Evolutionary conservation across 2,113 vertebrate species (phyloP), one percentile per base, ranked within the genome.

Genomic region (Eulemur macaco): DNA sequence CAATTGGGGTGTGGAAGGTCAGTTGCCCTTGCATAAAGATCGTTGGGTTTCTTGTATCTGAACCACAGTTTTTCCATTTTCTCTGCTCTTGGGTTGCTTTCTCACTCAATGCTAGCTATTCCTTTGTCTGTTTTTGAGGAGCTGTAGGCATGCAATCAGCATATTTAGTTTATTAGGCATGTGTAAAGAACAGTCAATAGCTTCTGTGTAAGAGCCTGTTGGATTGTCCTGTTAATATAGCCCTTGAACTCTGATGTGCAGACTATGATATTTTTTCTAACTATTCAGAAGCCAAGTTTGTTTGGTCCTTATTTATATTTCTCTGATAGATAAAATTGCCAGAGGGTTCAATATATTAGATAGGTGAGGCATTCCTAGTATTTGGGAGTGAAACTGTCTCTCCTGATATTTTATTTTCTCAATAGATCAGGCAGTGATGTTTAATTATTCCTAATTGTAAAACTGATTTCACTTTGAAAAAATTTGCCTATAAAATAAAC

Each of bases 401-500:
- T 77, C 14, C 21, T 4, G 73, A 31, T 54, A 80, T 39, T 86
- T n/a, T 85, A 25, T 95, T 77, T 20, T 63, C 34, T 91, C 56
- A 56, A 1, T 69, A 71, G 20, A 27, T 39, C 47, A 81, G 15
- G 17, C 23, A 89, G 17, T 68, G 14, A 29, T 52, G 4, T 86
- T 25, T 45, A 82, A 54, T 66, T 73, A 69, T 93, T 60, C 8
- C 37, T 88, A 77, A 60, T 31, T 83, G 37, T 52, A 80, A 84
- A 86, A 60, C 39, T 92, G 25, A 42, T 81, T 95, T 87, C 94
- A 76, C 15, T 34, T 94, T 88, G 77, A 37, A 80, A 94, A 76
- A 45, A 3, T 45, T 74, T 90, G 8, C 50, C 20, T 63, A 12
- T 76, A 69, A 83, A 81, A 88, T 69, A 80, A 80, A 80, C 25